These are phyloP conservation scores for Leucoma salicis DNA, from an alignment of 2,888 invertebrate genomes.

Conservation along the genomic window DNA sequence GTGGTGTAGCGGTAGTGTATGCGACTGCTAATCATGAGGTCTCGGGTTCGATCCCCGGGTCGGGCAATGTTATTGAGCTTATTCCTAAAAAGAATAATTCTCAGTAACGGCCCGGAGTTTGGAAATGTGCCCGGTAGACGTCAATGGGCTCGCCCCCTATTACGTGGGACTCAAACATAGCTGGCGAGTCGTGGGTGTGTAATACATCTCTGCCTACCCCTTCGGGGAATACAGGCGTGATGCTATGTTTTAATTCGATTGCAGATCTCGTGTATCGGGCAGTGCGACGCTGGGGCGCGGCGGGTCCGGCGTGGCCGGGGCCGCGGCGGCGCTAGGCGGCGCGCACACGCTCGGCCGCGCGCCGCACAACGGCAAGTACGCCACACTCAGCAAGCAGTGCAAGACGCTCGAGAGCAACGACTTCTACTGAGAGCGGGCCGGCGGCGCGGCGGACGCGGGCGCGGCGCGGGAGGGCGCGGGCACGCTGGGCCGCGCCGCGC, in stretches of 20 bases:
- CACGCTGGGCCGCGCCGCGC: slow-evolving; percentile 54
- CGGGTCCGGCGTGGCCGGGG: slow-evolving; percentile 51
- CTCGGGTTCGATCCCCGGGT: too few relatives aligned
- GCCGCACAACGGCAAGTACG: slow-evolving; percentile 93
- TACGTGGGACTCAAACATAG: too few relatives aligned
- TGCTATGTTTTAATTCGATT: slow-evolving; percentile 31
- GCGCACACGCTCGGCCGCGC: slow-evolving; percentile 86
- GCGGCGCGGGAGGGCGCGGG: slow-evolving; percentile 68
- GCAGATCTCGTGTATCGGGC: slow-evolving; percentile 68
- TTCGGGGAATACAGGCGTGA: too few relatives aligned
- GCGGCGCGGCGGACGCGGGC: slow-evolving; percentile 79
- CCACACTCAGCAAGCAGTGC: slow-evolving; percentile 97
- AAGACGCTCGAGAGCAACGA: slow-evolving; percentile 96
- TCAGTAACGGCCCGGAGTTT: too few relatives aligned
- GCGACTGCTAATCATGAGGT: too few relatives aligned
- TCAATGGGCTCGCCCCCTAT: too few relatives aligned
- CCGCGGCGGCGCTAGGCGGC: slow-evolving; percentile 68
- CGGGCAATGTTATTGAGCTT: too few relatives aligned
- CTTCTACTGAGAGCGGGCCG: slow-evolving; percentile 95
- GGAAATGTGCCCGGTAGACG: too few relatives aligned
- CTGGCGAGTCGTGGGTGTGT: too few relatives aligned
- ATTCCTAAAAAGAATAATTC: too few relatives aligned
- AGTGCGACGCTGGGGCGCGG: slow-evolving; percentile 42
- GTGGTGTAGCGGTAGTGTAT: too few relatives aligned
- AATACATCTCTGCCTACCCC: too few relatives aligned